phyloP scores from a whole-genome alignment of 2,113 vertebrate genomes.

The Tyto alba region DNA sequence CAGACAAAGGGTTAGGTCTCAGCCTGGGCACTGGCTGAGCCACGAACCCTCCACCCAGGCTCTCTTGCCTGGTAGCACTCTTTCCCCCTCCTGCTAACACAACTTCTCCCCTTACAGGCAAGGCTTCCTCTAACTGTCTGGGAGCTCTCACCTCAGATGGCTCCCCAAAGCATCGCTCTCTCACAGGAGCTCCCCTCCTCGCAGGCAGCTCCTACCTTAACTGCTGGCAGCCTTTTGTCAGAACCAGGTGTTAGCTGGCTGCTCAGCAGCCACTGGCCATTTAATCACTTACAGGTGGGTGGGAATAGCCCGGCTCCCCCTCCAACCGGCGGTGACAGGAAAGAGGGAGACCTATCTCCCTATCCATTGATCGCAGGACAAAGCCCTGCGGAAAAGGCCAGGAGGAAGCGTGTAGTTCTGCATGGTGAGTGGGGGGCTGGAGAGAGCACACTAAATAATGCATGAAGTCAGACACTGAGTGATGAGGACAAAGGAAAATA shows the following conservation, averaged over 20 bases:
- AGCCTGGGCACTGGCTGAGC: background rate
- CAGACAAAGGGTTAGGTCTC: background rate
- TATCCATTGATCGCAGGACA: background rate
- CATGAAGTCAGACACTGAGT: constrained; percentile 44
- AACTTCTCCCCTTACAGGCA: background rate
- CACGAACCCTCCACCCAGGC: background rate
- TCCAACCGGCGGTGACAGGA: background rate
- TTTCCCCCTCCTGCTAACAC: background rate
- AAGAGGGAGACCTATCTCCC: background rate
- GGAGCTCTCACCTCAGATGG: background rate
- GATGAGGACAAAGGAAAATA: constrained; percentile 45
- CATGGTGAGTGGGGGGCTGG: background rate
- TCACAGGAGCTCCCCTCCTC: background rate
- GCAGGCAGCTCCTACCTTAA: background rate
- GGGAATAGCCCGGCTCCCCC: background rate
- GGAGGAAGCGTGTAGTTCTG: background rate
- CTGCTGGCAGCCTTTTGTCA: background rate
- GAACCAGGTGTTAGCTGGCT: background rate
- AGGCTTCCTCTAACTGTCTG: background rate
- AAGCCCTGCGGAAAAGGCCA: background rate
- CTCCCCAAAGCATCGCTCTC: background rate
- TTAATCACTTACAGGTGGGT: background rate
- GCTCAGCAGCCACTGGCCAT: background rate
- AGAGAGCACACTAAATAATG: constrained; percentile 27
- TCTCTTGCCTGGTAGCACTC: background rate